These are phyloP conservation scores for Spilosoma lubricipeda DNA, from an alignment of 2,888 invertebrate species.

Conservation along the genomic window DNA sequence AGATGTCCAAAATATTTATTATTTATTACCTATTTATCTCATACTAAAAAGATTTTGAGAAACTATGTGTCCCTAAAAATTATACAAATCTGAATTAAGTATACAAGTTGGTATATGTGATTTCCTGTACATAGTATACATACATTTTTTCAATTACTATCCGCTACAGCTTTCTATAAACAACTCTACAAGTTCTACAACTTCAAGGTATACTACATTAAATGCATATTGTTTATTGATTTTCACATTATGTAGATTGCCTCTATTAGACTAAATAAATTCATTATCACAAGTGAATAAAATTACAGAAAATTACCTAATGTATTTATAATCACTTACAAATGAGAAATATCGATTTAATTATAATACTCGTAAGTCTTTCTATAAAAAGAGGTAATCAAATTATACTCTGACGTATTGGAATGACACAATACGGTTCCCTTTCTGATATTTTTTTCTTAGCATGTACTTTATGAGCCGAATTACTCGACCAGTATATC, in stretches of 20 bases:
- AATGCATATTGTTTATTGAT: not conserved
- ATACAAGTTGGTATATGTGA: too few relatives aligned
- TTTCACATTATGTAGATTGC: not conserved
- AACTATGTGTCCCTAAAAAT: too few relatives aligned
- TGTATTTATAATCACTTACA: constrained; percentile 5
- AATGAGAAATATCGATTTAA: constrained; percentile 3
- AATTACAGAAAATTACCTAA: not conserved
- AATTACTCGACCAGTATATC: constrained; percentile 41
- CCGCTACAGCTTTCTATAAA: not conserved
- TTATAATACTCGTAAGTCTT: not conserved
- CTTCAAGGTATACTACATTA: not conserved
- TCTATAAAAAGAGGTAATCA: constrained; percentile 3
- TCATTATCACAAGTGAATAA: not conserved
- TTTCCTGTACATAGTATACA: too few relatives aligned
- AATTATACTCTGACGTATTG: constrained; percentile 3
- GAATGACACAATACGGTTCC: not conserved
- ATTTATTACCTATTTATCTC: too few relatives aligned
- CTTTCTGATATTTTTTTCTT: constrained; percentile 20
- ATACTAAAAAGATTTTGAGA: too few relatives aligned
- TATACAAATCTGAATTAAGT: too few relatives aligned
- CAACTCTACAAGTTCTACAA: not conserved
- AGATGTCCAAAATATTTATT: too few relatives aligned
- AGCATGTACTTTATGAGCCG: constrained; percentile 31
- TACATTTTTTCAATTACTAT: too few relatives aligned
- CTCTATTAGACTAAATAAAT: not conserved